These are phyloP conservation scores for Lycaon pictus DNA, from an alignment of 2,113 vertebrate species.

Conservation along the genomic window DNA sequence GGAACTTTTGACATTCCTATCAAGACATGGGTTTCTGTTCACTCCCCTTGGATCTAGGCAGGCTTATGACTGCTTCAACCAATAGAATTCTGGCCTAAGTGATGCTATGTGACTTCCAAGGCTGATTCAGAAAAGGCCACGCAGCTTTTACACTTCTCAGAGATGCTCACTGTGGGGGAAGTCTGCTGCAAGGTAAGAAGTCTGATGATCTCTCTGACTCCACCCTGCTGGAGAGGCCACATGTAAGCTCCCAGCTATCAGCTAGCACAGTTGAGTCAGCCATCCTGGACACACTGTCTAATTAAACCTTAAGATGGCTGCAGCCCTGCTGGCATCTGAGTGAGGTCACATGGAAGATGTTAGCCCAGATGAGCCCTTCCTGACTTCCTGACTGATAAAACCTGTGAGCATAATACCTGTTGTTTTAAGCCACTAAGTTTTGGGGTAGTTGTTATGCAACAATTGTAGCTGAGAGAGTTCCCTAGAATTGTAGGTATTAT, in stretches of 20 bases:
- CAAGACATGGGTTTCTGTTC: not conserved
- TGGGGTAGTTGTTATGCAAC: not conserved
- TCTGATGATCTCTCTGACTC: not conserved
- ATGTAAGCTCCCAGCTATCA: not conserved
- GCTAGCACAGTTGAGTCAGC: not conserved
- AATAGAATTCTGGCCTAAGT: not conserved
- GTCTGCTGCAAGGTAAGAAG: not conserved
- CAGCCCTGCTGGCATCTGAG: not conserved
- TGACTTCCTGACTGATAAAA: not conserved
- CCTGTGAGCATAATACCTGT: not conserved
- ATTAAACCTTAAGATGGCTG: not conserved
- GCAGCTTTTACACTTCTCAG: not conserved
- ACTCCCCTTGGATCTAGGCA: not conserved
- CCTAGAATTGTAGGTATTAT: not conserved
- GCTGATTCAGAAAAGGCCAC: not conserved
- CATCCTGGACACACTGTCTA: not conserved
- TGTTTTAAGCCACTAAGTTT: conserved; percentile 35
- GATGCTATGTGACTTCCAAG: not conserved
- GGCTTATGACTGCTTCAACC: not conserved
- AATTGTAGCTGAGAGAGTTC: not conserved
- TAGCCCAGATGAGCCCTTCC: not conserved
- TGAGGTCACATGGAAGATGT: not conserved
- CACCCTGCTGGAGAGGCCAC: not conserved
- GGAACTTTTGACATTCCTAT: not conserved
- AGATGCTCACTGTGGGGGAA: not conserved